Evolutionary conservation across 2,888 invertebrate genomes (phyloP).

Genomic region (Heliconius sara): DNA sequence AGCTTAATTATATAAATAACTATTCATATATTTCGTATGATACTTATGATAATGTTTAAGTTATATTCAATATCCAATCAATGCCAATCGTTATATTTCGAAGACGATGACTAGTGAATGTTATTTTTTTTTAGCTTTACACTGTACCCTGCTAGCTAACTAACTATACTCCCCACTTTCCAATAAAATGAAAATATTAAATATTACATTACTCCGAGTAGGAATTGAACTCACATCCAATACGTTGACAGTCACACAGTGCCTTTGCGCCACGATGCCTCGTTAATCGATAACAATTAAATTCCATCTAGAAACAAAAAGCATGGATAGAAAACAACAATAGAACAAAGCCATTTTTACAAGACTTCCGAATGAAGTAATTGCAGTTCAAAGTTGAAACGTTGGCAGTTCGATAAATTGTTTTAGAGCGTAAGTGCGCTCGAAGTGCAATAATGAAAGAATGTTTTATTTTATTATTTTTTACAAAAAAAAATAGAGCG

Average conservation of each 20-base stretch:
- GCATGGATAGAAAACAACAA: not conserved
- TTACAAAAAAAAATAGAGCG: not conserved
- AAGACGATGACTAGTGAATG: no score
- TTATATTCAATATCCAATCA: no score
- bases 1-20: no score
- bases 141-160: no score
- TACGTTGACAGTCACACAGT: not conserved
- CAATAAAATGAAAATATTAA: not conserved
- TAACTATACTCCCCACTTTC: no score
- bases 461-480: not conserved
- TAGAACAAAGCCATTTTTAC: not conserved
- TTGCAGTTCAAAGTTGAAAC: not conserved
- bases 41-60: no score
- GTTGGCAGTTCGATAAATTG: constrained; percentile 21
- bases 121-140: not conserved
- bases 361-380: constrained; percentile 2
- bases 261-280: not conserved
- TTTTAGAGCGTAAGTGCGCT: constrained; percentile 4
- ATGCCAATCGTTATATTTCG: no score
- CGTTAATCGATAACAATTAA: not conserved
- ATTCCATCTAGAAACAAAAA: not conserved
- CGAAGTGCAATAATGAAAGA: not conserved
- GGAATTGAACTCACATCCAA: not conserved
- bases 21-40: no score
- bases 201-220: not conserved